Evolutionary conservation across 1,140 invertebrate genomes (phyloP).

Genomic region (Musca domestica): DNA sequence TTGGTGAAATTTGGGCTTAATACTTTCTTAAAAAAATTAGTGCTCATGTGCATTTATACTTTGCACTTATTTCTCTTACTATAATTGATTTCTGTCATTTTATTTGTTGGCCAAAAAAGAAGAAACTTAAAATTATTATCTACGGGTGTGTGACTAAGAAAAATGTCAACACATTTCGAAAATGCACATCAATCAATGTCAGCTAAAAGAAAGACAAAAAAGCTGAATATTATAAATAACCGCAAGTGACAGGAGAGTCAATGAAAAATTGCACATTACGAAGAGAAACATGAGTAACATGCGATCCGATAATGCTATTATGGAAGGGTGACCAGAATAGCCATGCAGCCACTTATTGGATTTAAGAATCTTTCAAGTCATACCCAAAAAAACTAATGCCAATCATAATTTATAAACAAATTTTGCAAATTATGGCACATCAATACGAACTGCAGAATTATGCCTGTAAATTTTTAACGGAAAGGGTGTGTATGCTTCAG

Average conservation of each 20-base stretch:
- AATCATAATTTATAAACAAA: conserved; percentile 12
- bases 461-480: no score
- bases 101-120: conserved; percentile 1
- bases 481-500: no score
- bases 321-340: no score
- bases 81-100: conserved; percentile 1
- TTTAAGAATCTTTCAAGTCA: not conserved
- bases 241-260: conserved; percentile 17
- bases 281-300: no score
- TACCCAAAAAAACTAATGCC: conserved; percentile 1
- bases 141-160: conserved; percentile 11
- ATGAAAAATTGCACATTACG: conserved; percentile 13
- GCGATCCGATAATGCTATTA: no score
- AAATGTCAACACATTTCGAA: conserved; percentile 18
- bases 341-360: no score
- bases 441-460: no score
- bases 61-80: not conserved
- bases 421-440: not conserved
- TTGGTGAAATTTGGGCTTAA: no score
- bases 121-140: no score
- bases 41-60: not conserved
- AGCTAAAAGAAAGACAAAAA: not conserved
- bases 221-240: conserved; percentile 14
- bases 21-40: no score
- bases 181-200: conserved; percentile 21